Base-by-base conservation (phyloP, 2,888 invertebrate genomes). In the Exephanes ischioxanthus region DNA sequence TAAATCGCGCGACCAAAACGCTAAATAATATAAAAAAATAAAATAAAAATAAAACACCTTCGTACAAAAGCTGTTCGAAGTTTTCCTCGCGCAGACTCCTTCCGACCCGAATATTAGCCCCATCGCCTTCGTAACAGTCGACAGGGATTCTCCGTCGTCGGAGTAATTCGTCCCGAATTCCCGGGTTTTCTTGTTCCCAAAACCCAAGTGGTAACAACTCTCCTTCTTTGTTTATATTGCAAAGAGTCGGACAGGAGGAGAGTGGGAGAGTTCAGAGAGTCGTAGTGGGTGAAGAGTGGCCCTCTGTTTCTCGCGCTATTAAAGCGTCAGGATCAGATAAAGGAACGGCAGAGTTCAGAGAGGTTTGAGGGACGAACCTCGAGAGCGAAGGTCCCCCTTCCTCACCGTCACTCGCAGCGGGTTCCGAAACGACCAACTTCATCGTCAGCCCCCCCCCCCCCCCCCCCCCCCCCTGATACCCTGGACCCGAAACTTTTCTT, bases 41-140 rank as follows among this genome's bases (percentile, higher is more conserved):
- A 48, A 30, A 61, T 26, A 22, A 51, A 48, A 51, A 48, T 48
- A 41, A 45, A 45, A 58, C 22, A 0, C 1, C 37, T 11, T 14
- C 37, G 53, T 26, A 58, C 5, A 45, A 58, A 73, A 73, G 58
- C 26, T 73, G 16, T 26, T 37, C 22, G 41, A 11, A 61, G 30
- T 45, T 61, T 61, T n/a, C 26, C n/a, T n/a, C 3, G 9, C 41
- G 84, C 77, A 73, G 81, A 84, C 84, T 84, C 84, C 73, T 84
- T 84, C 80, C 78, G 84, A 81, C 81, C 81, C 81, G 84, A 81
- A 81, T 81, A 77, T 81, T 85, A 51, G 66, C 84, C 51, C 33
- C 68, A 77, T 73, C 61, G 53, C 77, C 73, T 75, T 76, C 51
- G 51, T 66, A 76, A 45, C 78, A 81, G 78, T 81, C 77, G 81